Evolutionary conservation across 2,888 invertebrate genomes (phyloP).

Genomic region (Troides oblongomaculatus): DNA sequence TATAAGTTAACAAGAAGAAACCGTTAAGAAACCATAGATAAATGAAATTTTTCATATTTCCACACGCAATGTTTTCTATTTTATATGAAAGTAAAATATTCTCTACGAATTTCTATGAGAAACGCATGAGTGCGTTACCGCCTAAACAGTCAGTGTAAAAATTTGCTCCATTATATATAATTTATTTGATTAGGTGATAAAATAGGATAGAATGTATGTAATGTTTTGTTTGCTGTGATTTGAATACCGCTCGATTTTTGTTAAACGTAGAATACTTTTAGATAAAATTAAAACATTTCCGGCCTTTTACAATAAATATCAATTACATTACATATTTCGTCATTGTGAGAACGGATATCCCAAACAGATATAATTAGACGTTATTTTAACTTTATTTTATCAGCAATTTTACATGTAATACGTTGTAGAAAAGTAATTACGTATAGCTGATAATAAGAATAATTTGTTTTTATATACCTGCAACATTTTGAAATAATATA

Average conservation of each 20-base stretch:
- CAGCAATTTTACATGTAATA: not conserved
- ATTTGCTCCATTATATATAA: not conserved
- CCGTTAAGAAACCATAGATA: not conserved
- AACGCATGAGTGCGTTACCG: not conserved
- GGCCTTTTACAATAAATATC: not conserved
- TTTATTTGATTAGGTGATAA: not conserved
- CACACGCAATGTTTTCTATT: not conserved
- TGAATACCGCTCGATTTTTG: not conserved
- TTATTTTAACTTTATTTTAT: not conserved
- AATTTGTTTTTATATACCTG: not conserved
- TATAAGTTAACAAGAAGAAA: not conserved
- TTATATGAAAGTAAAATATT: not conserved
- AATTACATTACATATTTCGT: not conserved
- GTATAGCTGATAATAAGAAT: not conserved
- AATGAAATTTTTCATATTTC: not conserved
- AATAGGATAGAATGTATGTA: not conserved
- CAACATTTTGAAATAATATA: not conserved
- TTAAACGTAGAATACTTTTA: not conserved
- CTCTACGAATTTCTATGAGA: not conserved
- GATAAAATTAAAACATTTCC: not conserved
- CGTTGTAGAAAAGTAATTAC: not conserved
- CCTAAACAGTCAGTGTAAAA: not conserved
- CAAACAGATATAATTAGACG: not conserved
- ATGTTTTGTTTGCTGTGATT: not conserved
- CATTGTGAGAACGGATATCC: not conserved